Percentiles rank a stretch among this genome's conserved stretches.
Evolutionary conservation across 2,797 vertebrate genomes (phyloP).

Genomic region (Lacerta viridis): DNA sequence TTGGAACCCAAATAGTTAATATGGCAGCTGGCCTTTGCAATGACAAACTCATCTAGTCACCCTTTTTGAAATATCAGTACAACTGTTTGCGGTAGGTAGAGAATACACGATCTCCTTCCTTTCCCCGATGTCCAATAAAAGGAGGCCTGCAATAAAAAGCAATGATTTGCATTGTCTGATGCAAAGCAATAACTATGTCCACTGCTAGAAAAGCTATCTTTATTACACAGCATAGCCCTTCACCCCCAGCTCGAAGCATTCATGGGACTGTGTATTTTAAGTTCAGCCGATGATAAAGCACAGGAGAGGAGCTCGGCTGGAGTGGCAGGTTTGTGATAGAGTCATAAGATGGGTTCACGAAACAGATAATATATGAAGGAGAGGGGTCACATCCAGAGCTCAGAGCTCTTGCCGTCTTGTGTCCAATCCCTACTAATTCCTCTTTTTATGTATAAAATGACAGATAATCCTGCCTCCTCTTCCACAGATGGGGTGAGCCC

Average conservation of each 20-base stretch:
- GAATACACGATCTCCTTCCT: not conserved
- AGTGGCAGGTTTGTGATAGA: constrained; percentile 15
- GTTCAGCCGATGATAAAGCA: constrained; percentile 16
- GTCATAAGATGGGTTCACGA: not conserved
- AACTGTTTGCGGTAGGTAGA: constrained; percentile 1
- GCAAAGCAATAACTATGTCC: constrained; percentile 4
- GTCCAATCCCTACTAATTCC: not conserved
- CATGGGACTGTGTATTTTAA: not conserved
- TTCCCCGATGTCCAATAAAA: constrained; percentile 13
- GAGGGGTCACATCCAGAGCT: not conserved
- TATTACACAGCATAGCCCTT: not conserved
- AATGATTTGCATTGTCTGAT: constrained; percentile 27
- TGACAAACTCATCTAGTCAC: not conserved
- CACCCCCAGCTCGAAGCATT: constrained; percentile 11
- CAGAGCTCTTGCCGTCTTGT: not conserved
- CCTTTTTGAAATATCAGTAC: constrained; percentile 31
- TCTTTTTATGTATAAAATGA: not conserved
- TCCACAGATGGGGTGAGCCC: not conserved
- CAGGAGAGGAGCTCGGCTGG: not conserved
- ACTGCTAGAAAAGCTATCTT: constrained; percentile 1
- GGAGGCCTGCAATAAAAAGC: constrained; percentile 24
- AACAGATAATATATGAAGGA: not conserved
- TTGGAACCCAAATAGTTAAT: constrained; percentile 1
- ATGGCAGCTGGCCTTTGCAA: not conserved
- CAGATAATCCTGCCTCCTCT: not conserved